phyloP scores from a whole-genome alignment of 2,888 invertebrate species.

The Drymonia ruficornis region DNA sequence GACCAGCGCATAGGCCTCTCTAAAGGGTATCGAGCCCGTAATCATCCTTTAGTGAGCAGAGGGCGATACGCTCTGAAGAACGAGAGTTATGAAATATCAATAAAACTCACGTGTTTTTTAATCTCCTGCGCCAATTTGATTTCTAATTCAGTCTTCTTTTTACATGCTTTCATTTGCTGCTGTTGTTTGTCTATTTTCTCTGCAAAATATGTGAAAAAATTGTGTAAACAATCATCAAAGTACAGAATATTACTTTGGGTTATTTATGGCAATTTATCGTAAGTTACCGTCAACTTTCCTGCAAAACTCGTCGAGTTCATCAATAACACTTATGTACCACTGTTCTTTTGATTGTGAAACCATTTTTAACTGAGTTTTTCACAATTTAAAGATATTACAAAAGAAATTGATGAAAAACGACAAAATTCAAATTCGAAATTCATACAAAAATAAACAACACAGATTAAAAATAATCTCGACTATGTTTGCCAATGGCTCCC shows the following conservation, averaged over 20 bases:
- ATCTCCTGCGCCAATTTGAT: constrained; percentile 62
- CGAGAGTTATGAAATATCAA: too few species aligned
- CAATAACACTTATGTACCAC: constrained; percentile 43
- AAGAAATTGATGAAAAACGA: constrained; percentile 18
- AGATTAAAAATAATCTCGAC: constrained; percentile 13
- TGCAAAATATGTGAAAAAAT: constrained; percentile 39
- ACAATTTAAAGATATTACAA: neutral
- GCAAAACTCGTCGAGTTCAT: constrained; percentile 54
- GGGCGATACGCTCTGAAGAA: too few species aligned
- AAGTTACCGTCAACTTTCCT: constrained; percentile 55
- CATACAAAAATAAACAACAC: constrained; percentile 13
- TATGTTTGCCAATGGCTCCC: constrained; percentile 7
- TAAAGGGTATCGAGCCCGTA: too few species aligned
- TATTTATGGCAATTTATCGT: neutral
- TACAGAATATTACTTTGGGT: neutral
- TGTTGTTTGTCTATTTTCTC: constrained; percentile 63
- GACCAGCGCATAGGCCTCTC: too few species aligned
- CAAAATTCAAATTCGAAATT: constrained; percentile 28
- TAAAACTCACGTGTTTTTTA: constrained; percentile 59
- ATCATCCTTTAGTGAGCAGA: too few species aligned
- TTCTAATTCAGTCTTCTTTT: constrained; percentile 64
- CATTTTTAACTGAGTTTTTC: constrained; percentile 34
- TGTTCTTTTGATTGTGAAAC: constrained; percentile 38
- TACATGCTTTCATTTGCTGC: constrained; percentile 58
- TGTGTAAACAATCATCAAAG: neutral